Base-by-base conservation (phyloP, 2,113 vertebrate species). In the Apteryx owenii region DNA sequence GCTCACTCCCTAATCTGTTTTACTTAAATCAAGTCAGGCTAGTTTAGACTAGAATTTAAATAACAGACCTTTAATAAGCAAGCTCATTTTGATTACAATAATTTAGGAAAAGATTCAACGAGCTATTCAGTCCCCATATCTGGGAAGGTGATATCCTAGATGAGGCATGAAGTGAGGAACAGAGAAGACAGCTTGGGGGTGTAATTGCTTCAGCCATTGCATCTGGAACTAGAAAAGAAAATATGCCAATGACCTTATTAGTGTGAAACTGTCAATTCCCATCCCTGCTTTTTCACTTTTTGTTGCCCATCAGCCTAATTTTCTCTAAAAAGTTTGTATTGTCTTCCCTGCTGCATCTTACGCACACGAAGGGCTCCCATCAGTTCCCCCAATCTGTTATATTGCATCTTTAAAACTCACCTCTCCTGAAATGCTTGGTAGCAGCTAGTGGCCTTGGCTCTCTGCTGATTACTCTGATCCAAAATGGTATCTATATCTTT, bases 361-460 rank as follows among this genome's bases (percentile, higher is more conserved):
- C 31, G 44, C n/a, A 31, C 21, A 40, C 29, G 44, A 80, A 56
- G 33, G 9, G 14, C 5, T 78, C 26, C 68, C n/a, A 58, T 60
- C 68, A 70, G 16, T 44, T 29, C 14, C 33, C 48, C 38, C 44
- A 33, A 48, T 31, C 40, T 77, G 33, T 66, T 66, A 44, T 3
- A 5, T 15, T 33, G 9, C 53, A 26, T 69, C 62, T 91, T 88
- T 62, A 88, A 88, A 92, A 94, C 86, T 95, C 83, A 96, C 58
- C 70, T 95, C 70, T 77, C 44, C 26, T 70, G 21, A 46, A 76
- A 70, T 26, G 20, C 75, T 72, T 1, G 0, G 5, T 54, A 58
- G 72, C 1, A 4, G 71, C 53, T 93, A 68, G 48, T 82, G 48
- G 36, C 87, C 53, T 88, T 36, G 80, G 28, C 13, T 85, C 12